Conservation (phyloP, 2,888 invertebrate genomes). For the Leucophenga maculata region DNA sequence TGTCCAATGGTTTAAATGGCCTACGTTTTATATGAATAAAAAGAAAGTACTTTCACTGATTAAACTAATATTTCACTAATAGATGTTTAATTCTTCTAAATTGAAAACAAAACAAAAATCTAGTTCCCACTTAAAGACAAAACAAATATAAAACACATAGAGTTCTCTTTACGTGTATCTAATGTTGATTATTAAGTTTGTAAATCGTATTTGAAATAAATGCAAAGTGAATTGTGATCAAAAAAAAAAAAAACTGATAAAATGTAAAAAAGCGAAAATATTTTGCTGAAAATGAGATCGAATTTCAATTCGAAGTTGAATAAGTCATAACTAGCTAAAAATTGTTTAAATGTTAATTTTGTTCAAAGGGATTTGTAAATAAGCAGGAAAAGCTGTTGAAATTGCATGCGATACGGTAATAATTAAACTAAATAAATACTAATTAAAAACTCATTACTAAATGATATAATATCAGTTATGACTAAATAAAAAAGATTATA, state of each 20-base stretch:
- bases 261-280: conserved; percentile 7
- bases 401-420: conserved; percentile 4
- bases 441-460: conserved; percentile 9
- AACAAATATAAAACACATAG: not conserved
- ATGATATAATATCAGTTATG: conserved; percentile 7
- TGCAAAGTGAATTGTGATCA: conserved; percentile 72
- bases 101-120: not conserved
- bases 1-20: too few relatives aligned
- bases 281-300: not conserved
- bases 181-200: conserved; percentile 10
- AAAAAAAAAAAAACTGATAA: conserved; percentile 47
- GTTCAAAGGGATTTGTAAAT: not conserved
- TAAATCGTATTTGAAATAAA: conserved; percentile 53
- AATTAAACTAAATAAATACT: conserved; percentile 20
- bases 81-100: not conserved
- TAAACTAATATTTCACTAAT: too few relatives aligned
- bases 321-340: not conserved
- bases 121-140: not conserved
- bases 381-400: conserved; percentile 1
- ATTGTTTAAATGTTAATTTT: not conserved
- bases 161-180: not conserved
- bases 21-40: too few relatives aligned
- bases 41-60: too few relatives aligned
- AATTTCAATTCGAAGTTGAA: not conserved
- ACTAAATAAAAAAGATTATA: not conserved